These are phyloP conservation scores for Amorpha juglandis DNA, from an alignment of 2,888 invertebrate species.

Conservation along the genomic window DNA sequence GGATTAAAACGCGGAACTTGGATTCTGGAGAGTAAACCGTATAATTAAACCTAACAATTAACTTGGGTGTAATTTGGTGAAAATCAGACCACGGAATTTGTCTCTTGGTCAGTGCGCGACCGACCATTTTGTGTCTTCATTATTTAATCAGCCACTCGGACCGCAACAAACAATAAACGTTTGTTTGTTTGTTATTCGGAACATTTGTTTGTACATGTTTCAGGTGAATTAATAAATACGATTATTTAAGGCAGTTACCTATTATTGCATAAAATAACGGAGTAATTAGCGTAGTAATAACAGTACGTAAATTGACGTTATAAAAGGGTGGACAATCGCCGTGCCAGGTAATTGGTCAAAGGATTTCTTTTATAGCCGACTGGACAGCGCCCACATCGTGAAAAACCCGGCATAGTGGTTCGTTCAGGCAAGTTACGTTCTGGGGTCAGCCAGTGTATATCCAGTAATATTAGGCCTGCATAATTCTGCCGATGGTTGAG, in stretches of 20 bases:
- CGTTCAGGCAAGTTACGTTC: too few relatives aligned
- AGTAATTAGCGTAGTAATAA: neutral
- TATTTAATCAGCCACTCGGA: neutral
- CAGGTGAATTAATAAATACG: neutral
- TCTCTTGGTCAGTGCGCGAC: slow-evolving; percentile 25
- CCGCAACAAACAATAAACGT: slow-evolving; percentile 12
- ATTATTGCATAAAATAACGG: neutral
- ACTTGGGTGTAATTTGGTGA: slow-evolving; percentile 45
- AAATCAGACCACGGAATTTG: slow-evolving; percentile 24
- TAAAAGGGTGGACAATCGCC: neutral
- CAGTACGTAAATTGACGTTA: neutral
- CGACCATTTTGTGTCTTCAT: slow-evolving; percentile 26
- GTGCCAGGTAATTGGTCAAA: neutral
- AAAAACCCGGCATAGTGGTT: too few relatives aligned
- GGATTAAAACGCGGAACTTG: slow-evolving; percentile 38
- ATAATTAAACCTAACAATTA: slow-evolving; percentile 55
- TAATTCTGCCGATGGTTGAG: too few relatives aligned
- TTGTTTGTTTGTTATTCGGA: neutral
- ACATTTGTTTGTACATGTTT: slow-evolving; percentile 9
- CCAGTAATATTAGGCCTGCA: too few relatives aligned
- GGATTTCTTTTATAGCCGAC: too few relatives aligned
- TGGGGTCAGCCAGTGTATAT: too few relatives aligned
- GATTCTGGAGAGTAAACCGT: slow-evolving; percentile 37
- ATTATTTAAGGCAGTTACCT: neutral
- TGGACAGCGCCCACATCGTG: too few relatives aligned